Base-by-base conservation (phyloP, 2,113 vertebrate genomes). In the Cathartes aura region DNA sequence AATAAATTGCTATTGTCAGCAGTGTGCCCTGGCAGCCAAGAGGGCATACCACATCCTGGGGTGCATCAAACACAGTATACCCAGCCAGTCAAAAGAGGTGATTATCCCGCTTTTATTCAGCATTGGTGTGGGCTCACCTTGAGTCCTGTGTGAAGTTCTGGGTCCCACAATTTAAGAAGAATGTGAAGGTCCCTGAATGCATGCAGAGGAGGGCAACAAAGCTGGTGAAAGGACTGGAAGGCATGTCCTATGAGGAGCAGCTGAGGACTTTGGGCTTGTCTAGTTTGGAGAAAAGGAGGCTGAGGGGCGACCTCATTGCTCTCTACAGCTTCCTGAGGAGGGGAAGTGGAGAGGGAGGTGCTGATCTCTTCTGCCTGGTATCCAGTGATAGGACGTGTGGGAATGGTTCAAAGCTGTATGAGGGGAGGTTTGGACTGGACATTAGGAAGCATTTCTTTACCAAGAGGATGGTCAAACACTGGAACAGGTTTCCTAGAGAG, bases 51-150 rank as follows among this genome's bases (percentile, higher is more conserved):
- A 1, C 12, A 12, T 40, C 21, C 50, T 27, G 43, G 48, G 17
- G 50, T 21, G 13, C 70, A 45, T 32, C 34, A 63, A 12, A 21
- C 19, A 19, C 43, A 22, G 17, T 0, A 50, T 22, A 12, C 34
- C 29, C 43, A 71, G 11, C 23, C 4, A 4, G 53, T 19, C 32
- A 42, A 15, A 15, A 48, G 12, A 52, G 12, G 15, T 19, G 36
- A 29, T 52, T 30, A 15, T 36, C 6, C 30, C 1, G 1, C 19
- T n/a, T n/a, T 12, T 15, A 20, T 15, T 18, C 20, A 43, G 30
- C 3, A 0, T 9, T 62, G 11, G 12, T 72, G 45, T 1, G 1
- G 32, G 48, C 34, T 74, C 27, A 32, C 27, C 13, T 14, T 26
- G 21, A 38, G 5, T 26, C 36, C 15, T 53, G 23, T 59, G 22